A percentile compares a stretch with the other conserved stretches of the same genome.
Evolutionary conservation across 2,888 invertebrate genomes (phyloP).

Genomic region (Arge pagana): DNA sequence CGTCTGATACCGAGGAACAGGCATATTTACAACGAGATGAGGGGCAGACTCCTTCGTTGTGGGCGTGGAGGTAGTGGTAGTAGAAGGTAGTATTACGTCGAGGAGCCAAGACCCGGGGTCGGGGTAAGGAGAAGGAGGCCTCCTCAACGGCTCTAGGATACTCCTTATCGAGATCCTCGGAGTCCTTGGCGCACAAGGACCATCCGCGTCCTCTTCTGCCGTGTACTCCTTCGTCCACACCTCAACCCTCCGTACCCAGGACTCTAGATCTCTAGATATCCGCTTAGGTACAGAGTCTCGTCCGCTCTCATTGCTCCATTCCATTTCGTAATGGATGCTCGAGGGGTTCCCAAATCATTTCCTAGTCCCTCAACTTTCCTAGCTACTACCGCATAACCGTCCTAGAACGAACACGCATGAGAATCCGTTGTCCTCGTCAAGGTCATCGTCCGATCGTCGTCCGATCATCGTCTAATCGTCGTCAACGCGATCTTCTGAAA

Average conservation of each 20-base stretch:
- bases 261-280: too few relatives aligned
- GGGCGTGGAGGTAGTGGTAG: too few relatives aligned
- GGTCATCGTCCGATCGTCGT: too few relatives aligned
- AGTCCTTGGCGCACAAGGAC: conserved; percentile 53
- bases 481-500: too few relatives aligned
- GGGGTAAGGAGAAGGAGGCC: conserved; percentile 40
- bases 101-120: conserved; percentile 23
- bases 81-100: conserved; percentile 4
- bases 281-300: too few relatives aligned
- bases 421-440: too few relatives aligned
- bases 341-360: too few relatives aligned
- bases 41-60: not conserved
- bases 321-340: conserved; percentile 11
- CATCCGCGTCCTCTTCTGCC: conserved; percentile 48
- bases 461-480: too few relatives aligned
- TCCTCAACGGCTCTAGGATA: conserved; percentile 55
- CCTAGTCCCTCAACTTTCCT: too few relatives aligned
- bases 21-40: conserved; percentile 39
- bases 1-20: conserved; percentile 18
- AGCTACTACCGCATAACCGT: too few relatives aligned
- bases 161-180: conserved; percentile 52
- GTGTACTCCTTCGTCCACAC: conserved; percentile 35
- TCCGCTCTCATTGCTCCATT: conserved; percentile 14
- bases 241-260: conserved; percentile 18
- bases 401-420: too few relatives aligned